These are phyloP conservation scores for Cordilura impudica DNA, from an alignment of 2,888 invertebrate genomes.

Conservation along the genomic window DNA sequence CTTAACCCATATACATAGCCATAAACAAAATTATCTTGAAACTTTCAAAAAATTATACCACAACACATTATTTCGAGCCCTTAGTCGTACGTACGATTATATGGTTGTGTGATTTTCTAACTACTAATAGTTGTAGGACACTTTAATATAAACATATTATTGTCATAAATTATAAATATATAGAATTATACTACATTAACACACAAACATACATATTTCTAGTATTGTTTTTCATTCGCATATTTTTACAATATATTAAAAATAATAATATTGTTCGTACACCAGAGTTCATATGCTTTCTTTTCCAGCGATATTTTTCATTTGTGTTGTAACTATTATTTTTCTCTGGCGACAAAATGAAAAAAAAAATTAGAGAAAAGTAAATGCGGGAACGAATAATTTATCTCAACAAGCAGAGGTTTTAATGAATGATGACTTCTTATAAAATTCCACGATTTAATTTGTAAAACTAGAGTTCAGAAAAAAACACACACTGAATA, in stretches of 20 bases:
- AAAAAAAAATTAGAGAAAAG: neutral
- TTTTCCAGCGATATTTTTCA: neutral
- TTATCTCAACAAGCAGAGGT: no score
- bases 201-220: neutral
- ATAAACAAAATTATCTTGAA: neutral
- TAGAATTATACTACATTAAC: neutral
- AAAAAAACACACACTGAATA: no score
- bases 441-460: no score
- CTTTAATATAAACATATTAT: slow-evolving; percentile 41
- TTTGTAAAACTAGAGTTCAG: no score
- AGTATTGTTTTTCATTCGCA: neutral
- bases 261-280: neutral
- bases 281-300: neutral
- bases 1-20: neutral
- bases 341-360: neutral
- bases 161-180: slow-evolving; percentile 49
- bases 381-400: no score
- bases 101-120: neutral
- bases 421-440: no score
- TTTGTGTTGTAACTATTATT: slow-evolving; percentile 18
- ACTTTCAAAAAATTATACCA: slow-evolving; percentile 9
- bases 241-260: neutral
- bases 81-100: neutral
- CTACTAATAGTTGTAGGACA: neutral
- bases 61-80: slow-evolving; percentile 1